Evolutionary conservation across 2,113 vertebrate species (phyloP).

Genomic region (Hypocryptadius cinnamomeus): DNA sequence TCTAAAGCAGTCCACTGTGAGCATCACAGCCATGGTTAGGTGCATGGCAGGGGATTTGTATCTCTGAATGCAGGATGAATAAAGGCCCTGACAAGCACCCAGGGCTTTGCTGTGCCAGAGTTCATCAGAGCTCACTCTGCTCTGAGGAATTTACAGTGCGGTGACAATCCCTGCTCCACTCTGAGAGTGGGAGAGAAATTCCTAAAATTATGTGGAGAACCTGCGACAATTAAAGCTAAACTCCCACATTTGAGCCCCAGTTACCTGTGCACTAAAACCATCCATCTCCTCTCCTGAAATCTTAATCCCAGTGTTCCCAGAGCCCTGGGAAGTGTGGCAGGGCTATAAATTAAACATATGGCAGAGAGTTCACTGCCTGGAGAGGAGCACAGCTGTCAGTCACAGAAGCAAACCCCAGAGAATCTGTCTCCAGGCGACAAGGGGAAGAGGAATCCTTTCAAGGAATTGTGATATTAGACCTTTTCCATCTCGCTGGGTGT

Average conservation of each 20-base stretch:
- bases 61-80: neutral
- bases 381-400: conserved; percentile 11
- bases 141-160: neutral
- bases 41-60: neutral
- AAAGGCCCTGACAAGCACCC: neutral
- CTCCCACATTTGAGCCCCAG: neutral
- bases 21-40: neutral
- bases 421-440: neutral
- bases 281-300: neutral
- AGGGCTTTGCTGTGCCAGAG: neutral
- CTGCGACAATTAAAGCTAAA: neutral
- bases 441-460: conserved; percentile 8
- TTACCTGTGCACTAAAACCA: neutral
- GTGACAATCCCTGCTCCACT: neutral
- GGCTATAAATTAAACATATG: neutral
- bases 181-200: neutral
- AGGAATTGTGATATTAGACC: conserved; percentile 31
- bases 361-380: neutral
- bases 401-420: neutral
- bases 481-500: conserved; percentile 21
- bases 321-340: neutral
- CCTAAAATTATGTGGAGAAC: neutral
- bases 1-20: neutral
- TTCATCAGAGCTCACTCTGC: neutral
- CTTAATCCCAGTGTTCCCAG: neutral